Conservation (phyloP, 2,113 vertebrate species). For the Psilopogon haemacephalus region DNA sequence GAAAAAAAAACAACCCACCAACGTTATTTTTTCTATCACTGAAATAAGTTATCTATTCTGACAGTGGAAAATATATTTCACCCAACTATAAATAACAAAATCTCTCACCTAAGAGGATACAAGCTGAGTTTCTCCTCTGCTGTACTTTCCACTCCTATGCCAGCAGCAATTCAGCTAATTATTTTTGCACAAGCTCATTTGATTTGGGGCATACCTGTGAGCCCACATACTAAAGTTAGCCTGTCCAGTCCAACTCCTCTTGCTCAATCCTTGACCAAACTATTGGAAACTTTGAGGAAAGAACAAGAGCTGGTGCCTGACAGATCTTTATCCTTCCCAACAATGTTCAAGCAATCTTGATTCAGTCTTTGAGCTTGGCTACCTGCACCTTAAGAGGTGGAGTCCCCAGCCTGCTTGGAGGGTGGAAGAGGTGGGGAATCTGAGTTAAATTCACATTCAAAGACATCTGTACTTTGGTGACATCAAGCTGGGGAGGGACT, state of each 20-base stretch:
- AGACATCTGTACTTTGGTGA: background rate
- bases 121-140: background rate
- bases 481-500: no score
- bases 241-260: constrained; percentile 13
- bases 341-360: background rate
- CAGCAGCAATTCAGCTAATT: background rate
- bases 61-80: constrained; percentile 50
- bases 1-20: constrained; percentile 60
- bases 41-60: constrained; percentile 57
- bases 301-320: background rate
- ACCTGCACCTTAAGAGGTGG: background rate
- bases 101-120: constrained; percentile 23
- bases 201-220: constrained; percentile 17
- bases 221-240: background rate
- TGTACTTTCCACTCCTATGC: background rate
- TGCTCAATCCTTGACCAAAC: background rate
- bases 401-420: background rate
- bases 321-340: background rate
- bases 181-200: background rate
- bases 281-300: background rate
- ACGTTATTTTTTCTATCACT: constrained; percentile 56
- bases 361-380: background rate
- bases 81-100: constrained; percentile 33
- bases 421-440: background rate
- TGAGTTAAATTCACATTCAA: background rate